Evolutionary conservation across 30 jellyfish, hydroid and myxozoan species (phyloP), one percentile per base, ranked within the genome.

Genomic region (Pelagia noctiluca): DNA sequence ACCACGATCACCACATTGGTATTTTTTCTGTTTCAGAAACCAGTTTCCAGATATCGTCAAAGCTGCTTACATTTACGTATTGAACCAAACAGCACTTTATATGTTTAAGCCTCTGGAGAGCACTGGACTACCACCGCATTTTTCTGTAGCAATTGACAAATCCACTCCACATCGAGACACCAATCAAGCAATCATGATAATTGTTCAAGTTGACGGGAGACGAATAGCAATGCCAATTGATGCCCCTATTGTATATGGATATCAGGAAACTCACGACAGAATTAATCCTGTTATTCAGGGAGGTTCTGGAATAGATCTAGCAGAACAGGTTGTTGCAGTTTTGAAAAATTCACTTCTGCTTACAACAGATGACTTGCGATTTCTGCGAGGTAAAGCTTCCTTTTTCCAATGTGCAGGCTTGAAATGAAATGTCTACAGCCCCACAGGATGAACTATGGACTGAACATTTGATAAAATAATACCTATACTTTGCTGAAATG

Each of bases 41-140:
- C 30, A 7, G 1, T 47, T 25, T 29, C 35, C 61, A 25, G 38
- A 84, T 18, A 74, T 46, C 54, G 30, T 75, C 30, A 22, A 71
- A 22, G 83, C 76, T 35, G 76, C 77, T 37, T 71, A 71, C 46
- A 26, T 10, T 34, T 71, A 71, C 26, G 83, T 71, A 22, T 16
- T 71, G 16, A 34, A 71, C 7, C 35, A 71, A 24, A 71, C 83
- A 22, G 12, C 7, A 71, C 75, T 10, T 3, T 71, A 33, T 24
- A 12, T 71, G 30, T 24, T 30, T 3, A 18, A 35, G 76, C 83
- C 83, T 4, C 36, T 71, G 10, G 7, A 2, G 26, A 22, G 60
- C 22, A 71, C 83, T 12, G 83, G 83, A 31, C 83, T 71, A 13
- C 76, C 36, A 3, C 83, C 83, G 11, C 83, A 71, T 29, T 33